Base-by-base conservation (phyloP, 2,113 vertebrate genomes). In the Crotophaga sulcirostris region DNA sequence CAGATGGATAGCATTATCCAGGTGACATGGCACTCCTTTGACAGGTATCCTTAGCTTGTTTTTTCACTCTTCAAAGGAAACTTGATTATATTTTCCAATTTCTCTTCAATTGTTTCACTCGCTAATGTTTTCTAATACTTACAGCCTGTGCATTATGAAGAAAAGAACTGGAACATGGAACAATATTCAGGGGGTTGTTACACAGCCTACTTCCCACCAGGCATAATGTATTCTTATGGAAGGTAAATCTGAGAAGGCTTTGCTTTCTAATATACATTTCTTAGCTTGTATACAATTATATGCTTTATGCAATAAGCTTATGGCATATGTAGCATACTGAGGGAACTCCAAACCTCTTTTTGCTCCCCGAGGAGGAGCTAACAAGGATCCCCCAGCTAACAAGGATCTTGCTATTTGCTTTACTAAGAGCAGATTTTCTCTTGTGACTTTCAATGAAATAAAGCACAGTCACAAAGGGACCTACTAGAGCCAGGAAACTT, bases 151-250 rank as follows among this genome's bases (percentile, higher is more conserved):
- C 99, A 99, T 93, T 99, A 99, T 33, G 99, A 99, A 97, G 99
- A 99, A 97, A 99, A 99, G 97, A 98, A 99, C 97, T 99, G 99
- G 99, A 98, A 95, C 96, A 98, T 97, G 86, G 99, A 99, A 73
- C 98, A 99, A 60, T 99, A 99, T 92, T 99, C 99, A 5, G 99
- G 99, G 5, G 99, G 99, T 68, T 99, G 99, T 95, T 99, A 99
- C 96, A 99, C 99, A 0, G 98, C 98, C 44, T 99, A 99, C 91
- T 99, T 98, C 91, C 99, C 99, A 36, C 99, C 99, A 14, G 99
- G 99, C 59, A 98, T 99, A 93, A 98, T 99, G 91, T 98, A 98
- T 60, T 98, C 98, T 88, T 99, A 97, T 47, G 99, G 99, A 96
- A 99, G 97, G 99, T 99, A 98, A 87, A 86, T n/a, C 26, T 44